Evolutionary conservation across 2,888 invertebrate species (phyloP).

Genomic region (Diabrotica balteata): DNA sequence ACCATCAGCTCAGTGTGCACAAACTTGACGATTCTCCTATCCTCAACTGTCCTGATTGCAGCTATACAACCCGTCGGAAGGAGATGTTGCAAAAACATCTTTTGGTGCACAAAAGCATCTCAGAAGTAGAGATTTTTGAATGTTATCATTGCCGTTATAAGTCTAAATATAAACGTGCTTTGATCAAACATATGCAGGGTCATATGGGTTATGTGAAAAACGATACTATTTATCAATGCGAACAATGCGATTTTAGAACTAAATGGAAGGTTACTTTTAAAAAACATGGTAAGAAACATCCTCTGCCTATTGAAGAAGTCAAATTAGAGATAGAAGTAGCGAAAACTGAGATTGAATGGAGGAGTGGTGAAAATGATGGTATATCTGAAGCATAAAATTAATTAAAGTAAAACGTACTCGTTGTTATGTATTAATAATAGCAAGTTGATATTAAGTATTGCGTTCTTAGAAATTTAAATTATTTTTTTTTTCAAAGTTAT

Average conservation of each 20-base stretch:
- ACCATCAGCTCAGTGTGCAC: constrained; percentile 31
- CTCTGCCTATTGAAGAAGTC: background rate
- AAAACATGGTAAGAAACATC: constrained; percentile 13
- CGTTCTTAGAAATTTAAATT: too few species aligned
- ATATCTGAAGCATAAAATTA: too few species aligned
- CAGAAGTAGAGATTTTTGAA: constrained; percentile 31
- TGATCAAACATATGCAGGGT: constrained; percentile 29
- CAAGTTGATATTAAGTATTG: too few species aligned
- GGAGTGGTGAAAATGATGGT: background rate
- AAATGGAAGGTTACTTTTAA: constrained; percentile 15
- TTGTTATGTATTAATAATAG: too few species aligned
- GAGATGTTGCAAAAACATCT: constrained; percentile 33
- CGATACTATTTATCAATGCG: background rate
- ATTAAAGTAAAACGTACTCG: too few species aligned
- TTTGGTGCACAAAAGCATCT: constrained; percentile 29
- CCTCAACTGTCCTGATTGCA: constrained; percentile 32
- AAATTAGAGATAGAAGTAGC: constrained; percentile 11
- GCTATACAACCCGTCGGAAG: constrained; percentile 32
- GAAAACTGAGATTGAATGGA: constrained; percentile 3
- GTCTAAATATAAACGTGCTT: constrained; percentile 33
- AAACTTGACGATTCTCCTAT: constrained; percentile 27
- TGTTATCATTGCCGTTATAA: constrained; percentile 33
- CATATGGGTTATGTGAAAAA: constrained; percentile 27
- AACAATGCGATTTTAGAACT: constrained; percentile 12
- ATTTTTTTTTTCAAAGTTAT: too few species aligned